Evolutionary conservation across 2,888 invertebrate species (phyloP).

Genomic region (Scrobipalpa atriplicella): DNA sequence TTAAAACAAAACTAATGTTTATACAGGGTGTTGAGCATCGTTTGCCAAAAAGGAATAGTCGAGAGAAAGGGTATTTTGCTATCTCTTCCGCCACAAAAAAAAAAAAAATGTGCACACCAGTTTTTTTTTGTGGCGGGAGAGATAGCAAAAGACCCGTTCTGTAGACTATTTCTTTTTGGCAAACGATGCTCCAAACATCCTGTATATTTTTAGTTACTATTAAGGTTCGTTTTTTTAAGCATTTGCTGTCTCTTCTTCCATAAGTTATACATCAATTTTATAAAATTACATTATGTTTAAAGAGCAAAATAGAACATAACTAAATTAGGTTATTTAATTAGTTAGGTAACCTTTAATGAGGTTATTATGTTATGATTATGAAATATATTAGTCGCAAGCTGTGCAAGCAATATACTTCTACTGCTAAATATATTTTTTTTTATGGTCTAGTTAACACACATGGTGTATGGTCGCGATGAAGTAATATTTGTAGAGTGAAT

Average conservation of each 20-base stretch:
- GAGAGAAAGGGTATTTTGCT: too few relatives aligned
- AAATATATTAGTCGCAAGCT: constrained; percentile 12
- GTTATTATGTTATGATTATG: neutral
- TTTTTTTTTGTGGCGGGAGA: too few relatives aligned
- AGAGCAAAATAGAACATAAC: neutral
- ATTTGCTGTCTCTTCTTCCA: neutral
- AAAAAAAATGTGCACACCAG: too few relatives aligned
- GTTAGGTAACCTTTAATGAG: neutral
- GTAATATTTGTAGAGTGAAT: too few relatives aligned
- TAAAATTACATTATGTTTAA: neutral
- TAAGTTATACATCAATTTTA: neutral
- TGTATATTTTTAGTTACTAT: neutral
- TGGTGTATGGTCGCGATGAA: neutral
- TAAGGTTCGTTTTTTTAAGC: neutral
- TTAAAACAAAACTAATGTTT: too few relatives aligned
- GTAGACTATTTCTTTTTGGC: too few relatives aligned
- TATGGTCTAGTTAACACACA: neutral
- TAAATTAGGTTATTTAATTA: neutral
- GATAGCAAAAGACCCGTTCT: too few relatives aligned
- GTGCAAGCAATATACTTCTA: neutral
- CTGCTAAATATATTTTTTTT: neutral
- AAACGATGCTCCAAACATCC: too few relatives aligned
- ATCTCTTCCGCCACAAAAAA: too few relatives aligned
- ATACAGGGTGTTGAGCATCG: too few relatives aligned
- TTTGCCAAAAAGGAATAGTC: too few relatives aligned